phyloP scores from a whole-genome alignment of 35 echinoderm and acorn worm species.

The Heliocidaris erythrogramma region DNA sequence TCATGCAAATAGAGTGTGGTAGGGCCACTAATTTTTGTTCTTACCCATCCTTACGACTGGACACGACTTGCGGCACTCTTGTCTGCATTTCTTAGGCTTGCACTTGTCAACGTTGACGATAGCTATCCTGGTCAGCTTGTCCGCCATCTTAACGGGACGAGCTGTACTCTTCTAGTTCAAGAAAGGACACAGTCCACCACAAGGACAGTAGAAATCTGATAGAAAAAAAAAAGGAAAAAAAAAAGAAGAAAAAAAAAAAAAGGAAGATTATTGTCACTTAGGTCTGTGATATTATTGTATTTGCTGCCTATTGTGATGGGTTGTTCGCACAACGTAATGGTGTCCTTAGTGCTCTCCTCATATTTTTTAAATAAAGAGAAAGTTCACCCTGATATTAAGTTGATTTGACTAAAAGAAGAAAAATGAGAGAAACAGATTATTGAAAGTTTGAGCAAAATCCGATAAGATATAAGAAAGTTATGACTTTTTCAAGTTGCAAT shows the following conservation, averaged over 20 bases:
- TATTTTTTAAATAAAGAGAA: too few species aligned
- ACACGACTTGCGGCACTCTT: slow-evolving; percentile 97
- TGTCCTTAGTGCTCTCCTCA: background rate
- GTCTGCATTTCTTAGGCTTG: slow-evolving; percentile 96
- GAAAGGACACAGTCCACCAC: background rate
- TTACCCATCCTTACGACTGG: slow-evolving; percentile 98
- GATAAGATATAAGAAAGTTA: too few species aligned
- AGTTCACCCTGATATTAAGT: too few species aligned
- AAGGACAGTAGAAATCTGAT: background rate
- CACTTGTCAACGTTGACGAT: slow-evolving; percentile 98
- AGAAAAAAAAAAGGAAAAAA: background rate
- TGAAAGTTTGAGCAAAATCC: too few species aligned
- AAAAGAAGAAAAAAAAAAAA: background rate
- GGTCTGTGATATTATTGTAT: background rate
- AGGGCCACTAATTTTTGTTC: background rate
- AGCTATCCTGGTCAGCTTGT: slow-evolving; percentile 90
- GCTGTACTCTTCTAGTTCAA: background rate
- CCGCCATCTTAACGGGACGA: slow-evolving; percentile 33
- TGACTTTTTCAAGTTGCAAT: too few species aligned
- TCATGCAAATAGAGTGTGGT: too few species aligned
- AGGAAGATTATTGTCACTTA: background rate
- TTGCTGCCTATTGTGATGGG: background rate
- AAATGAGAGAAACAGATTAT: too few species aligned
- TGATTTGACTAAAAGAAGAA: too few species aligned
- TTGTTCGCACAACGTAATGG: background rate